Base-by-base conservation (phyloP, 1,140 invertebrate genomes). In the Theocolax elegans region DNA sequence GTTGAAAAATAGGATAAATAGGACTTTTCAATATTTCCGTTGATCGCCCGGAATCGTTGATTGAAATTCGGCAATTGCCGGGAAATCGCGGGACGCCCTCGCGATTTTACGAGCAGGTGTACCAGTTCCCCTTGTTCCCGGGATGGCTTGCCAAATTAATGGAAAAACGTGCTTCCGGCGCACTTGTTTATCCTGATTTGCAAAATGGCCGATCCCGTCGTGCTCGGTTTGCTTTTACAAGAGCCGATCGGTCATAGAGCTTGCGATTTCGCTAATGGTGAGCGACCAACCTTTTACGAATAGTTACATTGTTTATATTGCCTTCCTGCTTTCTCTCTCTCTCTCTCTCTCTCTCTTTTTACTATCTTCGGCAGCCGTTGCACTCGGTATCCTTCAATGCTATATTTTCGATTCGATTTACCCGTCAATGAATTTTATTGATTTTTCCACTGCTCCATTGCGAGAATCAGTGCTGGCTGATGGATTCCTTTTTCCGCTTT, bases 11-110 rank as follows among this genome's bases (percentile, higher is more conserved):
- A 70, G 23, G 49, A 56, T 35, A 53, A 35, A 35, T 12, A 35
- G 49, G 40, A 72, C 49, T 72, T 72, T 62, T 68, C 72, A 71
- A 75, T 73, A 74, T 72, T 74, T 75, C 46, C 49, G n/a, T 53
- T 42, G 42, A 63, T 72, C 53, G 65, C n/a, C 31, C 35, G 40
- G 23, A 46, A 21, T 40, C 63, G 66, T 68, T 71, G 70, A 77
- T 74, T 71, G 70, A 73, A 74, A 74, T 73, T 73, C 63, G 38
- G 31, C 69, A 53, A 68, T 72, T 59, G 54, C 15, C 23, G 23
- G 35, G 67, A 71, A 72, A 59, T 58, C 38, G 66, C 29, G 21
- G 44, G 60, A 60, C 71, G n/a, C n/a, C n/a, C n/a, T n/a, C 35
- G 10, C 21, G 54, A 23, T 58, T 42, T 58, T 40, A 25, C 54